phyloP scores from a whole-genome alignment of 2,113 vertebrate genomes.

The Mus musculus region GRCm39 chr5:81710001-81710500 shows the following conservation, averaged over 20 bases:
- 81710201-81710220: background rate
- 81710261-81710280: background rate
- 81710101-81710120: background rate
- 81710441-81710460: background rate
- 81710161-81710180: background rate
- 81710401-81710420: background rate
- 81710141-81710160: background rate
- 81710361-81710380: background rate
- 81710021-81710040: background rate
- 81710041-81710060: background rate
- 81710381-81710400: background rate
- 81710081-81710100: background rate
- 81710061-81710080: background rate
- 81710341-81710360: background rate
- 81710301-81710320: background rate
- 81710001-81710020: background rate
- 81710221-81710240: background rate
- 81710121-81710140: background rate
- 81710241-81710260: background rate
- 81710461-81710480: background rate
- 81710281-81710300: background rate
- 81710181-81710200: background rate
- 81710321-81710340: background rate
- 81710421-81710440: background rate
- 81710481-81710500: background rate